Evolutionary conservation across 2,113 vertebrate genomes (phyloP).

Genomic region (Propithecus coquereli): DNA sequence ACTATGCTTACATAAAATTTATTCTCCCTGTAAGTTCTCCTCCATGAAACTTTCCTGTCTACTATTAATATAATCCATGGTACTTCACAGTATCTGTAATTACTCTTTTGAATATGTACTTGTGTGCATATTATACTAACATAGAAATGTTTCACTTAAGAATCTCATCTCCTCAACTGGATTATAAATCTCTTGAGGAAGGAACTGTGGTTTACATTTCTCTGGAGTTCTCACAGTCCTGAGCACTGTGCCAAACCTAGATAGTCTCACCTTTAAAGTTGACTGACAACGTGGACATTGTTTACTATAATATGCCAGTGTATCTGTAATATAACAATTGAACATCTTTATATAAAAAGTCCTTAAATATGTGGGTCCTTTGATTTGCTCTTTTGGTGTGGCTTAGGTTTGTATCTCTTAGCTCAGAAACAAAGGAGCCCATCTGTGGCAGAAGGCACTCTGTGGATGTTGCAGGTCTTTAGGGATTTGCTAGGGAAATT

Average conservation of each 20-base stretch:
- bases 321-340: background rate
- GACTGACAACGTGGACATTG: background rate
- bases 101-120: background rate
- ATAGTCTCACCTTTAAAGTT: background rate
- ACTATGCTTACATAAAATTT: background rate
- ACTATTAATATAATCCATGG: background rate
- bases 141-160: slow-evolving; percentile 40
- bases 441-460: background rate
- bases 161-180: background rate
- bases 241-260: background rate
- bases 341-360: background rate
- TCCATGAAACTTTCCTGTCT: background rate
- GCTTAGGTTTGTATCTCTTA: background rate
- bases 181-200: background rate
- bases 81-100: background rate
- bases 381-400: background rate
- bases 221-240: background rate
- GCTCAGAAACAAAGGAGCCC: background rate
- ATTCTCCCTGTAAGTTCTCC: background rate
- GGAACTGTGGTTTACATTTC: background rate
- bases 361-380: background rate
- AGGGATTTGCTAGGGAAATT: slow-evolving; percentile 16
- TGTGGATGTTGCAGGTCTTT: background rate
- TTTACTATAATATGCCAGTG: background rate
- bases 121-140: background rate